Evolutionary conservation across 2,113 vertebrate genomes (phyloP).

Genomic region (Nycticorax nycticorax): DNA sequence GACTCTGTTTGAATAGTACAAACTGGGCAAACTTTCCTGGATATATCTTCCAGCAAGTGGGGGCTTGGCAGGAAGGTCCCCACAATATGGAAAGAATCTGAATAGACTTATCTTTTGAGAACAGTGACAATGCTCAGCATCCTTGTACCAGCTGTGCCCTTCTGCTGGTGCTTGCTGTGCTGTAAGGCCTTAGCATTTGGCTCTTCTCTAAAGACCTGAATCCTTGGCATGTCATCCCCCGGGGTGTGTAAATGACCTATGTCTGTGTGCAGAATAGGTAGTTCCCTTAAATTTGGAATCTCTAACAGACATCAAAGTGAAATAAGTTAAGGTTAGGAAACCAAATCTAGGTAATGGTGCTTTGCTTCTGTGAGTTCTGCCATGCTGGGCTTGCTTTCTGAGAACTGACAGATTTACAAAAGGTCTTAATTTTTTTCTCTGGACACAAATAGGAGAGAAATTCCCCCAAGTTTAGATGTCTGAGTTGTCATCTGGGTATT

Average conservation of each 20-base stretch:
- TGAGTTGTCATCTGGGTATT: not conserved
- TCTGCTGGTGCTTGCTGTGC: not conserved
- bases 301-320: not conserved
- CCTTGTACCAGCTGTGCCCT: not conserved
- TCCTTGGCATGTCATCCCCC: not conserved
- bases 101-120: not conserved
- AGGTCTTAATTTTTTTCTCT: not conserved
- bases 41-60: not conserved
- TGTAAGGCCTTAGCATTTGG: not conserved
- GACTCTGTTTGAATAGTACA: not conserved
- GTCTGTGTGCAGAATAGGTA: not conserved
- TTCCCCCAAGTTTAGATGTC: not conserved
- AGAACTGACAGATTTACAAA: not conserved
- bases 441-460: not conserved
- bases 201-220: not conserved
- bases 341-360: not conserved
- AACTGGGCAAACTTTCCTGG: not conserved
- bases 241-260: fast-evolving
- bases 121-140: not conserved
- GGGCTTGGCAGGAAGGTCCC: not conserved
- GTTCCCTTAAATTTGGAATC: not conserved
- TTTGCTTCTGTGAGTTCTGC: not conserved
- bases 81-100: not conserved
- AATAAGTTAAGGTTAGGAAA: not conserved
- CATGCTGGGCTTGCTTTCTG: not conserved